Conservation (phyloP, 2,888 invertebrate species). For the Crocallis elinguaria region DNA sequence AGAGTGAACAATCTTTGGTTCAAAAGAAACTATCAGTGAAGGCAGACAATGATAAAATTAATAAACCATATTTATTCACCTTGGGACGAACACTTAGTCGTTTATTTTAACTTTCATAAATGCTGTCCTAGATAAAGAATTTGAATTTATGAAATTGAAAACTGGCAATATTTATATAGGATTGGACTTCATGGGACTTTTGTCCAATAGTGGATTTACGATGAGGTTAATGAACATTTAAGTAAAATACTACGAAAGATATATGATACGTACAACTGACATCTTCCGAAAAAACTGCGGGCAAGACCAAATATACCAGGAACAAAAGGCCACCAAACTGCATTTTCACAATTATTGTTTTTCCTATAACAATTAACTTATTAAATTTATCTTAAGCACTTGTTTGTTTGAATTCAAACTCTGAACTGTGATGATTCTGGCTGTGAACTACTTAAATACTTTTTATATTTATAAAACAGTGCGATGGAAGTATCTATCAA, state of each 20-base stretch:
- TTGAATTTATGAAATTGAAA: too few species aligned
- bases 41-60: too few species aligned
- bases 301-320: conserved; percentile 52
- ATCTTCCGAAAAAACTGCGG: conserved; percentile 64
- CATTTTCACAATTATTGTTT: conserved; percentile 51
- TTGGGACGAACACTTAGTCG: too few species aligned
- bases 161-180: too few species aligned
- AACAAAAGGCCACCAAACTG: conserved; percentile 53
- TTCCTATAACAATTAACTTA: conserved; percentile 33
- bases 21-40: too few species aligned
- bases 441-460: conserved; percentile 59
- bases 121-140: too few species aligned
- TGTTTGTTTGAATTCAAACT: conserved; percentile 11
- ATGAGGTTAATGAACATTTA: too few species aligned
- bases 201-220: too few species aligned
- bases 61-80: too few species aligned
- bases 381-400: background rate
- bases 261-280: conserved; percentile 78
- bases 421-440: conserved; percentile 34
- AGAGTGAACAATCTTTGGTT: too few species aligned
- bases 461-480: conserved; percentile 73
- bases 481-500: conserved; percentile 52
- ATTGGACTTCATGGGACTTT: too few species aligned
- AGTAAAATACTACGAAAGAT: background rate
- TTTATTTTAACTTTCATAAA: too few species aligned